Evolutionary conservation across 2,888 invertebrate genomes (phyloP).

Genomic region (Limnephilus marmoratus): DNA sequence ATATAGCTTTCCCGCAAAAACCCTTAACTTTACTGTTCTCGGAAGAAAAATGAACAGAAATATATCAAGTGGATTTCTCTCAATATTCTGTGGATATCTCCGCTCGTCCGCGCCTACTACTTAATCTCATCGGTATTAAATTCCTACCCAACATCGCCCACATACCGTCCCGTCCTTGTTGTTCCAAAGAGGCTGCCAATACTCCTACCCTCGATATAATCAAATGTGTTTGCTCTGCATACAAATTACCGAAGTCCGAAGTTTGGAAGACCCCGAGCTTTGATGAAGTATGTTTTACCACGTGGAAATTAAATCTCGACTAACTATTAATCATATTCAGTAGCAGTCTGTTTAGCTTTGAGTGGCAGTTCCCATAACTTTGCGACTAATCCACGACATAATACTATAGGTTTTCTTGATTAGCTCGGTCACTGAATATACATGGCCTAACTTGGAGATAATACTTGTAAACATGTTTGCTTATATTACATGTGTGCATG

Average conservation of each 20-base stretch:
- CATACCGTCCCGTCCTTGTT: background rate
- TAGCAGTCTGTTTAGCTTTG: background rate
- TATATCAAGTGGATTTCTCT: background rate
- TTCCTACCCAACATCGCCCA: constrained; percentile 20
- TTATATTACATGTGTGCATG: background rate
- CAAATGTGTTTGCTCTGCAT: constrained; percentile 44
- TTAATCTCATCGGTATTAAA: constrained; percentile 35
- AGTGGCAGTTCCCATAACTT: background rate
- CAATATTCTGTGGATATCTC: constrained; percentile 13
- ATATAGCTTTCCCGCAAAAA: background rate
- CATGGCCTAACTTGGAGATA: background rate
- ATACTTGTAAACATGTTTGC: background rate
- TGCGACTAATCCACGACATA: background rate
- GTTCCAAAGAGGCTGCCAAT: constrained; percentile 30
- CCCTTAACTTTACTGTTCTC: background rate
- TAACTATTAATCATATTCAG: constrained; percentile 41
- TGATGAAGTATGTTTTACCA: constrained; percentile 16
- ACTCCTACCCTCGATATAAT: constrained; percentile 4
- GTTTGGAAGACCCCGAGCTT: constrained; percentile 13
- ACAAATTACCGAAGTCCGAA: constrained; percentile 48
- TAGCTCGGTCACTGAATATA: background rate
- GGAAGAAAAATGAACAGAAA: background rate
- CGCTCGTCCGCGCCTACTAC: background rate
- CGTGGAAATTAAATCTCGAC: constrained; percentile 27
- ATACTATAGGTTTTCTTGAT: background rate